A percentile compares a stretch with the other conserved stretches of the same genome.
These are phyloP conservation scores for Tinamus guttatus DNA, from an alignment of 2,113 vertebrate genomes.

Conservation along the genomic window DNA sequence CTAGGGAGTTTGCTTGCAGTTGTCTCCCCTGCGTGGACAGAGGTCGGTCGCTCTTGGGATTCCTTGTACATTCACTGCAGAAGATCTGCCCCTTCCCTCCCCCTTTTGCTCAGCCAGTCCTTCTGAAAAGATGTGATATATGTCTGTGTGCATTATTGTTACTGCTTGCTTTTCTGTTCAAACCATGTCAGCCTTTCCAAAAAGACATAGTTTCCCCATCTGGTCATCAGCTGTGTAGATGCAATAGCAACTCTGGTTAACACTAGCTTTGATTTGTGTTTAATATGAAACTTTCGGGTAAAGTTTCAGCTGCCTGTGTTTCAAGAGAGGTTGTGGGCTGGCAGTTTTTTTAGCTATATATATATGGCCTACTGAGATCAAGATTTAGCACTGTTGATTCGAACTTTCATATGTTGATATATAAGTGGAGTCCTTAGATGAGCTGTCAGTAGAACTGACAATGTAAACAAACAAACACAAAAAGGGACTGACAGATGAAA, in stretches of 20 bases:
- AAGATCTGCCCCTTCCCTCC: background rate
- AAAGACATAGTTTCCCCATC: slow-evolving; percentile 12
- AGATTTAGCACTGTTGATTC: background rate
- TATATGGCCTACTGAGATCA: background rate
- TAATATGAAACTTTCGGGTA: background rate
- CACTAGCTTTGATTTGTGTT: background rate
- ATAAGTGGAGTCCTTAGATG: background rate
- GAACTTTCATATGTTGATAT: background rate
- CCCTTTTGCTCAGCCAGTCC: background rate
- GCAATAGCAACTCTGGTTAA: background rate
- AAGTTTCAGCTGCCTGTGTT: background rate
- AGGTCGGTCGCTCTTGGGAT: background rate
- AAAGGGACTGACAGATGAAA: background rate
- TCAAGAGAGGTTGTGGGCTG: background rate
- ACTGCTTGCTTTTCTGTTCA: background rate
- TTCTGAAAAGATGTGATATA: background rate
- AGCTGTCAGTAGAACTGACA: background rate
- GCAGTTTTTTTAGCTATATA: background rate
- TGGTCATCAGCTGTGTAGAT: slow-evolving; percentile 12
- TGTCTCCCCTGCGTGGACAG: background rate
- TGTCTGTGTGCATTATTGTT: background rate
- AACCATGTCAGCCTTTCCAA: background rate
- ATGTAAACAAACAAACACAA: background rate
- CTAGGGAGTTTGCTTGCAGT: background rate
- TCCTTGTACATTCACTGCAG: background rate